Evolutionary conservation across 2,797 vertebrate genomes (phyloP), one percentile per base, ranked within the genome.

Genomic region (Lacerta viridis): DNA sequence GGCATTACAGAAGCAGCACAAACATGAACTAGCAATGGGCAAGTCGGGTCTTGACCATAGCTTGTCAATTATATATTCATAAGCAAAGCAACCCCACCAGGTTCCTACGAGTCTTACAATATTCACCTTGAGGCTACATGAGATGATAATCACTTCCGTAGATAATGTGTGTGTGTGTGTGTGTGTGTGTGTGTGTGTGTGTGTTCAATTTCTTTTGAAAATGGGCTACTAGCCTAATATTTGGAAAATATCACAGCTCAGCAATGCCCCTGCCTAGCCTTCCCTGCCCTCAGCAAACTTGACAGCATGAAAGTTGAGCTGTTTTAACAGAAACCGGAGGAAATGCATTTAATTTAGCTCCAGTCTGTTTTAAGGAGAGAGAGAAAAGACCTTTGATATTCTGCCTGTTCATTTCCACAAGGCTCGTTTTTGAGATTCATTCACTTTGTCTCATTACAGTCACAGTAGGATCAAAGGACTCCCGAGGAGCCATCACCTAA

Each of bases 381-480:
- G 81, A 27, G n/a, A 15, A n/a, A 8, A 55, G 69, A 76, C 25
- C 78, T 85, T 85, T 85, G 79, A 87, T 84, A 71, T 64, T 46
- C 66, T 82, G 78, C 59, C 69, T 76, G 72, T 81, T 85, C 83
- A 88, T 88, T 88, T 90, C 90, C 79, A 82, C 18, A 71, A 88
- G 85, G 74, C 71, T 82, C 18, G 43, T 64, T 84, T 13, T 85
- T 85, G 72, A 78, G 78, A 82, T 89, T 64, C 72, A 20, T 71
- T 82, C 82, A 72, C 79, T 82, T 88, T 69, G 71, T 81, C 78
- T 90, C 90, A 90, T 90, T 88, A 90, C 61, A 85, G 87, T 88
- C 90, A 71, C 90, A 88, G 90, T 86, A 82, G 78, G 86, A 85
- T 85, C 83, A 88, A 90, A 90, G 72, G 61, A 64, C 78, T 85